Base-by-base conservation (phyloP, 2,797 vertebrate genomes). In the Carapus acus region DNA sequence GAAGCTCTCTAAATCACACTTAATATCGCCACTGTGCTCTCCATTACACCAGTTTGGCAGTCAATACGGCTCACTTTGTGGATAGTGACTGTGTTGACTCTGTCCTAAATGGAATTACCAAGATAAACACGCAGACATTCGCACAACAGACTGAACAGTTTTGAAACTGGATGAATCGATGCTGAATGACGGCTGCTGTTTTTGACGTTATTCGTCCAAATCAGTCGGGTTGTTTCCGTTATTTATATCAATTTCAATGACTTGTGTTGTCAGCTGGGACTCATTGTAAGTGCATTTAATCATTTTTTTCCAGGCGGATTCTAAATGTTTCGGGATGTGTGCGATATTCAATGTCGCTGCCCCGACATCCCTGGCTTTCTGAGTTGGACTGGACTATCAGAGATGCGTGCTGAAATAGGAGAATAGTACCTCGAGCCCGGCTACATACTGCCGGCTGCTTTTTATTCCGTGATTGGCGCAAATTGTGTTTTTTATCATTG, bases 1-100 rank as follows among this genome's bases (percentile, higher is more conserved):
- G 67, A 72, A 61, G 49, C 43, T 43, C 71, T 81, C 69, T 79
- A 79, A 80, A 77, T 81, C 67, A 70, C 66, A 56, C 66, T 74
- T 72, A 74, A 82, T 80, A 83, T 74, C 73, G 60, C 56, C 45
- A 61, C 64, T 77, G 70, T 80, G 75, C 69, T 76, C 66, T 77
- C 67, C 60, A 66, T 79, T 74, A 74, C 15, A 3, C 73, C 61
- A 43, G 66, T 77, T 80, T 76, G 73, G 60, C 49, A 70, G 73
- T 74, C 68, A 63, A 71, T 76, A 69, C 60, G 27, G 62, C 68
- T 71, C 62, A 46, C 60, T 74, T 54, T 81, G 69, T 77, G 60
- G 50, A 63, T 49, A 38, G 59, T 56, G 58, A 73, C 49, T 65
- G 24, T 63, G 77, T 79, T 74, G 71, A 71, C 71, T 74, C 49